These are phyloP conservation scores for Champsocephalus esox DNA, from an alignment of 2,797 vertebrate species.

Conservation along the genomic window DNA sequence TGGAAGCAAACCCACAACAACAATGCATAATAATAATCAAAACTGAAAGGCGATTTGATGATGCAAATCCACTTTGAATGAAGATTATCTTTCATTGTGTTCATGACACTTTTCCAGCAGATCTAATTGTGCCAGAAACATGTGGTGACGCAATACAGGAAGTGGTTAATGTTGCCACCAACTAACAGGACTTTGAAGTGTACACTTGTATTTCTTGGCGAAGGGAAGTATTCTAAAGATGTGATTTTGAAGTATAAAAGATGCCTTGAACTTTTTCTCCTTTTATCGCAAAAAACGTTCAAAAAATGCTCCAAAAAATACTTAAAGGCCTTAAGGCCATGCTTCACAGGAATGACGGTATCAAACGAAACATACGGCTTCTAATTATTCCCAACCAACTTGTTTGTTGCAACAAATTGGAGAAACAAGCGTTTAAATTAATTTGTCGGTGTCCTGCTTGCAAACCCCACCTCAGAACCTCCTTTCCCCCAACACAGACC, in stretches of 20 bases:
- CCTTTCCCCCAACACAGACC: constrained; percentile 11
- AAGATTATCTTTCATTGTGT: not conserved
- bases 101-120: constrained; percentile 5
- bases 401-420: constrained; percentile 18
- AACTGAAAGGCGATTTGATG: constrained; percentile 18
- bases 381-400: not conserved
- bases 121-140: constrained; percentile 6
- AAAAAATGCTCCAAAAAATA: not conserved
- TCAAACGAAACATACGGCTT: not conserved
- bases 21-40: constrained; percentile 11
- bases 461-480: constrained; percentile 5
- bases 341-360: not conserved
- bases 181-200: not conserved
- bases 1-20: constrained; percentile 24
- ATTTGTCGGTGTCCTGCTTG: constrained; percentile 23
- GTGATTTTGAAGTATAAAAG: not conserved
- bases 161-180: not conserved
- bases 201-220: not conserved
- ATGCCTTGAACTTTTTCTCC: not conserved
- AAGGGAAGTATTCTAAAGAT: not conserved
- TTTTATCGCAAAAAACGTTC: not conserved
- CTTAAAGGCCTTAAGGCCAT: too few species aligned
- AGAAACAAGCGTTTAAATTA: constrained; percentile 9
- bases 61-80: constrained; percentile 6
- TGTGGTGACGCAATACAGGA: constrained; percentile 1